Base-by-base conservation (phyloP, 1,140 invertebrate genomes). In the Mycetomoellerius zeteki region DNA sequence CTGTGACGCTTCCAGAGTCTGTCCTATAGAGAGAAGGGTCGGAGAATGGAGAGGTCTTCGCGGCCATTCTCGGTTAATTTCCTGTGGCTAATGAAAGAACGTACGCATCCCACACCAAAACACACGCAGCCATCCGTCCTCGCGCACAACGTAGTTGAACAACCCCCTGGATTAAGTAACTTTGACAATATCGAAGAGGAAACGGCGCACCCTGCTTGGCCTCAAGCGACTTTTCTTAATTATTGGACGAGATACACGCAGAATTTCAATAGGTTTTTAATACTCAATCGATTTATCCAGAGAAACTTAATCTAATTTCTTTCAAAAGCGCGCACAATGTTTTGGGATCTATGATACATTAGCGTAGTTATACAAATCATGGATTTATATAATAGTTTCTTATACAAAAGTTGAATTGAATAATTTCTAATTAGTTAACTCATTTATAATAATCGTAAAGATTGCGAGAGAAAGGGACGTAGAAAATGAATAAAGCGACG, bases 21-120 rank as follows among this genome's bases (percentile, higher is more conserved):
- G 37, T 82, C 47, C 30, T 30, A n/a, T 7, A 69, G 56, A 47
- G 52, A 58, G 58, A 62, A 50, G 43, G 54, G 60, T 47, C 62
- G 78, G 62, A 27, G 52, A 86, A 86, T 64, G 81, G 58, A 52
- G 47, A 4, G 86, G 67, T 82, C 24, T 62, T 73, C 33, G 85
- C 69, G 89, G 89, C 43, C 54, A 19, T 87, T 89, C 91, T 90
- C 80, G 87, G 80, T 92, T 92, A 92, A 92, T 92, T 92, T 92
- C 92, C 92, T 92, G 91, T 73, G 89, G 86, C 87, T 92, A 92
- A 92, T 92, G 92, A 92, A 92, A 92, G 89, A 86, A 86, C 90
- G 87, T 91, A 92, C 91, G 62, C 84, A 71, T 88, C 67, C 72
- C 77, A 58, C 37, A 47, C 58, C 85, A 54, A 88, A 87, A 91